Conservation (phyloP, 37 sponge, comb jelly and placozoan genomes). For the Beroe forskalii region DNA sequence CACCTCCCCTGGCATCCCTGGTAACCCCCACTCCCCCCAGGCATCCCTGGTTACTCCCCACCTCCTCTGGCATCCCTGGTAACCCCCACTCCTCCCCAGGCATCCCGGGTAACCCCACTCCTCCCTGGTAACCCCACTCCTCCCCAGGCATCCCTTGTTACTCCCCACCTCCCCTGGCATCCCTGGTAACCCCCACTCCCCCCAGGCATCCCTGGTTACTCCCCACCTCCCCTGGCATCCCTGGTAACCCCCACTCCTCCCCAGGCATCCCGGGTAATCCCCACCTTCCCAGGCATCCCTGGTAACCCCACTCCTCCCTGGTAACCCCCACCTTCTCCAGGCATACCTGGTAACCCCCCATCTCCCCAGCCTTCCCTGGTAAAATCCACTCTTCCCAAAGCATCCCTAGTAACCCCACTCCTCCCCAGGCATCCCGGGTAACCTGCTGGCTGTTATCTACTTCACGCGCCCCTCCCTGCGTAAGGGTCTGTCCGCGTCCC, state of each 20-base stretch:
- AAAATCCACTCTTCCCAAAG: background rate
- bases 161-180: background rate
- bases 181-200: constrained; percentile 30
- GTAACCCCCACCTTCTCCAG: background rate
- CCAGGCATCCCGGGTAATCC: background rate
- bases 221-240: too few species aligned
- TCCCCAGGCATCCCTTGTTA: too few species aligned
- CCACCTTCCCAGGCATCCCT: too few species aligned
- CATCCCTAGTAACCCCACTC: background rate
- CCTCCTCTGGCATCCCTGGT: too few species aligned
- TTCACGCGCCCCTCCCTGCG: constrained; percentile 10
- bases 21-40: too few species aligned
- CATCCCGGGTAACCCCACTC: background rate
- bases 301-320: too few species aligned
- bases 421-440: constrained; percentile 21
- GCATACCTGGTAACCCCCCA: constrained; percentile 14
- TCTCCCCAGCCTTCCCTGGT: too few species aligned
- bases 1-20: background rate
- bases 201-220: too few species aligned
- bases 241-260: too few species aligned
- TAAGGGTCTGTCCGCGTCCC: constrained; percentile 1
- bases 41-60: too few species aligned
- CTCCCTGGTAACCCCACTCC: background rate
- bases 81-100: too few species aligned
- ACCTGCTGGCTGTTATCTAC: constrained; percentile 37